phyloP scores from a whole-genome alignment of 2,888 invertebrate genomes.

The Lycia hirtaria region DNA sequence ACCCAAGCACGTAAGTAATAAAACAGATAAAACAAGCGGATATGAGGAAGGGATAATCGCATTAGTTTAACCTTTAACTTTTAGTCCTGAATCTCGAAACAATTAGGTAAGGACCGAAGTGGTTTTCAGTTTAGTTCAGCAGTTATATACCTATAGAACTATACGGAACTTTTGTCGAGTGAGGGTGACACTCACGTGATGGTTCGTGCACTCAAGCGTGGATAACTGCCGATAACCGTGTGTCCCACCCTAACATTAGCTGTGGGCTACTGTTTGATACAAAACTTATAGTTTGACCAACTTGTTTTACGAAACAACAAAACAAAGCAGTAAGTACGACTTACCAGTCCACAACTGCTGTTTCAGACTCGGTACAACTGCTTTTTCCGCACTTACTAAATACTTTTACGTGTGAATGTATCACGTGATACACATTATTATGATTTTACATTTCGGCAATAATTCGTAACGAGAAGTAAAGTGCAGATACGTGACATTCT shows the following conservation, averaged over 20 bases:
- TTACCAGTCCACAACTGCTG: background rate
- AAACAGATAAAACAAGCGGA: conserved; percentile 30
- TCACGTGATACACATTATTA: conserved; percentile 57
- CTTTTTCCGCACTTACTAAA: conserved; percentile 65
- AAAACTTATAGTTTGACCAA: conserved; percentile 7
- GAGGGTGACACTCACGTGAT: conserved; percentile 68
- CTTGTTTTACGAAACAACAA: background rate
- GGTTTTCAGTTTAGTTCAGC: conserved; percentile 46
- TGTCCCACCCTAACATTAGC: conserved; percentile 64
- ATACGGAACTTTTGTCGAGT: conserved; percentile 28
- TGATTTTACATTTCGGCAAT: conserved; percentile 46
- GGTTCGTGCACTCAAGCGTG: conserved; percentile 65
- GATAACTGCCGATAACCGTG: conserved; percentile 68
- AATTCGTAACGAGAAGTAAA: conserved; percentile 31
- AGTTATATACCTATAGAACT: too few species aligned
- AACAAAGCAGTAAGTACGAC: background rate
- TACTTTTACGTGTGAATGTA: conserved; percentile 38
- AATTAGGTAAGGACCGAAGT: conserved; percentile 30
- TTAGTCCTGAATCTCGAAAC: conserved; percentile 28
- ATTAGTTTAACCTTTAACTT: conserved; percentile 35
- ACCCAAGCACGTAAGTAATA: conserved; percentile 20
- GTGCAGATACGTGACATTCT: conserved; percentile 36
- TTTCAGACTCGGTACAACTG: conserved; percentile 53
- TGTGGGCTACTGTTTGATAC: background rate
- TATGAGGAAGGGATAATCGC: conserved; percentile 29